Base-by-base conservation (phyloP, 23 tunicate genomes). In the Botrylloides violaceus region DNA sequence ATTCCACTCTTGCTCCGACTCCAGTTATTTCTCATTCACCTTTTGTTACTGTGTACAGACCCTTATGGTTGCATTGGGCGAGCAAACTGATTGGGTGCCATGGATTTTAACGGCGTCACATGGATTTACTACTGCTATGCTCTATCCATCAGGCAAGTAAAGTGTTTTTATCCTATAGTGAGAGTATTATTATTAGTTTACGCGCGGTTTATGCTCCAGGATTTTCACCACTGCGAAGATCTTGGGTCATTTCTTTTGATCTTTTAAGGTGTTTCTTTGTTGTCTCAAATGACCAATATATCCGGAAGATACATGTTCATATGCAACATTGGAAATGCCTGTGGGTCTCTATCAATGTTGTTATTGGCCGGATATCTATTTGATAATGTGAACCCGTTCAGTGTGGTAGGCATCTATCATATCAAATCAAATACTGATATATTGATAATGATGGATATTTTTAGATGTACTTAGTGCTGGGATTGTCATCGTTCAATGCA, bases 241-340 rank as follows among this genome's bases (percentile, higher is more conserved):
- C n/a, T n/a, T n/a, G n/a, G n/a, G n/a, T n/a, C n/a, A n/a, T n/a
- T n/a, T n/a, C n/a, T n/a, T n/a, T n/a, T n/a, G n/a, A n/a, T n/a
- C n/a, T n/a, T n/a, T n/a, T n/a, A n/a, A n/a, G 97, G 97, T 3
- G 59, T 90, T n/a, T 90, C 97, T 2, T 79, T 79, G 77, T 56
- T 79, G 31, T 83, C 90, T 29, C 72, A 61, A 61, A 75, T 90
- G 22, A 90, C 97, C 47, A 90, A 90, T 79, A 75, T 90, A 35
- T 90, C 97, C 32, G 70, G 77, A 4, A 90, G 82, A 15, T 90
- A 90, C 68, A 83, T 90, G 58, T 90, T 90, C 15, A 77, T 95
- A 6, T 95, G 93, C 75, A 87, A 77, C 34, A 83, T 75, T 62
- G 99, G 99, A 34, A 83, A 87, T 66, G 88, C 96, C 2, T 33